Base-by-base conservation (phyloP, 2,113 vertebrate species). In the Apaloderma vittatum region DNA sequence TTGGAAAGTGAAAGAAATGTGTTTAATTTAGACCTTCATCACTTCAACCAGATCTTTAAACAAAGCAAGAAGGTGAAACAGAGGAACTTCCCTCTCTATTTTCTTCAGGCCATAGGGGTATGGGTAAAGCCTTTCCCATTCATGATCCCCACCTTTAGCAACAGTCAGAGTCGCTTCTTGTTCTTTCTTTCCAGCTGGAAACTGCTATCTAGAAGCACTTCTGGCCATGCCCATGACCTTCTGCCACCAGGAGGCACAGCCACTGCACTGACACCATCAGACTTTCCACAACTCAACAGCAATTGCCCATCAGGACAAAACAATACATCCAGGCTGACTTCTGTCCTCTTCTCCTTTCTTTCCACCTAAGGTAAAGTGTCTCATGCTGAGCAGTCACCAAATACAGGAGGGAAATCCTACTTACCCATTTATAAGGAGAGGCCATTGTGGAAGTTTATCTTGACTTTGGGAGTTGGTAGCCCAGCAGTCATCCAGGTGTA, bases 401-500 rank as follows among this genome's bases (percentile, higher is more conserved):
- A 30, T 1, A 43, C 12, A 61, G 17, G 5, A 54, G 4, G 5
- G 29, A 77, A 70, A 17, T 2, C 17, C 9, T 84, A 17, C 54
- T 90, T 88, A 97, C 97, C 98, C 97, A 9, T 97, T 90, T 43
- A 13, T 43, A 23, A 98, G 36, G 46, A 98, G 32, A 3, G 86
- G 67, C 97, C 98, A 98, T 4, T 88, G 95, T 2, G 96, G 97
- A 43, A 90, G 32, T 52, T 94, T 96, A 12, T 80, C 67, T 62
- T 77, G 90, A 18, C 81, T 96, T n/a, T 62, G 75, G 10, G 93
- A 95, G 5, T 81, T 88, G 1, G 98, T 98, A 72, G 91, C 93
- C 98, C 97, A 98, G 15, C 97, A 98, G 20, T 97, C 78, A 68
- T 97, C 58, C 34, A 98, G 59, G 46, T 97, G 90, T 27, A 98